These are phyloP conservation scores for Teleogryllus occipitalis DNA, from an alignment of 1,140 invertebrate genomes.

Conservation along the genomic window DNA sequence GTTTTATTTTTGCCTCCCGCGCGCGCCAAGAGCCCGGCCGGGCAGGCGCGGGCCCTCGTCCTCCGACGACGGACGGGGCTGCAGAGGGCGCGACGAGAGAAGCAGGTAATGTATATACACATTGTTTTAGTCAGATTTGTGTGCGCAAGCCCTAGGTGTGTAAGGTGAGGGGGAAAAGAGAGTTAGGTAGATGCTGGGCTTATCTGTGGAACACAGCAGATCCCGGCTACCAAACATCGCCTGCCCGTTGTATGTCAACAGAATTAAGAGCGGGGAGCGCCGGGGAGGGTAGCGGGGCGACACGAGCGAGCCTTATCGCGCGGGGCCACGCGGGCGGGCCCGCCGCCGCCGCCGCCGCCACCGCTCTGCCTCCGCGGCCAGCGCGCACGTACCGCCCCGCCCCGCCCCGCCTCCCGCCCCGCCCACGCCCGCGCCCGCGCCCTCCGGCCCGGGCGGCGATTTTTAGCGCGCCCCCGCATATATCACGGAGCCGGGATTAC, in stretches of 20 bases:
- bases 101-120: slow-evolving; percentile 4
- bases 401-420: too few species aligned
- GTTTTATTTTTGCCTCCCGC: not conserved
- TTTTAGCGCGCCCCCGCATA: too few species aligned
- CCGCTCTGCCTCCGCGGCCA: not conserved
- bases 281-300: not conserved
- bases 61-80: not conserved
- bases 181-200: not conserved
- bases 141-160: not conserved
- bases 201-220: not conserved
- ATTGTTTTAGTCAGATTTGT: slow-evolving; percentile 5
- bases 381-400: not conserved
- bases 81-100: not conserved
- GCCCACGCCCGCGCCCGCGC: too few species aligned
- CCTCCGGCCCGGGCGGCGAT: too few species aligned
- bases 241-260: slow-evolving; percentile 3
- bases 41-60: too few species aligned
- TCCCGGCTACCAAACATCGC: slow-evolving; percentile 2
- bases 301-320: not conserved
- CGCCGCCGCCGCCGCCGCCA: not conserved
- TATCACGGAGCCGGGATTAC: too few species aligned
- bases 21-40: not conserved
- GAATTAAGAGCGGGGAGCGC: not conserved
- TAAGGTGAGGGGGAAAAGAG: not conserved
- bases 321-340: not conserved